These are phyloP conservation scores for Nannoperca obscura DNA, from an alignment of 2,797 vertebrate species.

Conservation along the genomic window DNA sequence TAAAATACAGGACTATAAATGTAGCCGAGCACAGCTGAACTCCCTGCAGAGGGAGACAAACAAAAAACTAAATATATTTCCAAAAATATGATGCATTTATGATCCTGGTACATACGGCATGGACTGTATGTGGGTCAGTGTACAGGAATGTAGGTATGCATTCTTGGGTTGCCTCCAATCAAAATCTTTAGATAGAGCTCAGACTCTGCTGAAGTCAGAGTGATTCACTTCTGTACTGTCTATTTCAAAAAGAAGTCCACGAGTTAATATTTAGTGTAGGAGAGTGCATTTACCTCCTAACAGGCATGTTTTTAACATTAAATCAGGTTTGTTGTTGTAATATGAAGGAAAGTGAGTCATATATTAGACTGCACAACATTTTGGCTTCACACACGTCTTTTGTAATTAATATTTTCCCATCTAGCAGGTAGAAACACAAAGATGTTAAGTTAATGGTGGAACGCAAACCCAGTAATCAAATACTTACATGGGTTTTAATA, in stretches of 20 bases:
- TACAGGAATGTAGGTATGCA: background rate
- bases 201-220: background rate
- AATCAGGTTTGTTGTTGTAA: background rate
- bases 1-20: no score
- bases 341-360: background rate
- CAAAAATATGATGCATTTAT: background rate
- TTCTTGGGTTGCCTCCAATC: background rate
- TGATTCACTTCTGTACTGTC: background rate
- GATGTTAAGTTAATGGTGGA: background rate
- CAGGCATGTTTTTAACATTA: background rate
- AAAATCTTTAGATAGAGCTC: background rate
- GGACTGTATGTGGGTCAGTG: no score
- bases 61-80: background rate
- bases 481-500: background rate
- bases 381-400: background rate
- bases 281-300: background rate
- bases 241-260: background rate
- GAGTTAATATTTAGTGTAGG: background rate
- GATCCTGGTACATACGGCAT: no score
- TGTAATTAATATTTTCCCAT: background rate
- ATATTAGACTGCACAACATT: background rate
- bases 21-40: background rate
- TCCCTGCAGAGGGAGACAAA: background rate
- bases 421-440: background rate
- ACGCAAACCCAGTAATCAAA: background rate